Base-by-base conservation (phyloP, 2,113 vertebrate species). In the Cyphomyrus plagiostoma region DNA sequence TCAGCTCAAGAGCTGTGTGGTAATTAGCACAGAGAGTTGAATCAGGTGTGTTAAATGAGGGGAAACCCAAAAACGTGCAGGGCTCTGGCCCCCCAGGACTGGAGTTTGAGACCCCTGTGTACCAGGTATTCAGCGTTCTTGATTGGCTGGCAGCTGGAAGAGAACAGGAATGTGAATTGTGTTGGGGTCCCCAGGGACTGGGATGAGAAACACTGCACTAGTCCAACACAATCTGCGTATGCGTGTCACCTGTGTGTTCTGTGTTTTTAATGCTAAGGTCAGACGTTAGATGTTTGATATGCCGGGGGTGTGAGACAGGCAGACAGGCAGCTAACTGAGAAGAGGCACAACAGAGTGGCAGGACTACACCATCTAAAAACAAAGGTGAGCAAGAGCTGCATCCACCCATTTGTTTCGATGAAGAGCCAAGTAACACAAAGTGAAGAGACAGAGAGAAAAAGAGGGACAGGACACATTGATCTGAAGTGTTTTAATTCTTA, bases 401-500 rank as follows among this genome's bases (percentile, higher is more conserved):
- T 94, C 93, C 92, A 91, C 89, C 88, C 89, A 89, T 93, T 94
- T 95, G 92, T 94, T 94, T 93, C 91, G 90, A 91, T 91, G 88
- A 90, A 87, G 88, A 89, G 89, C 56, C 56, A 74, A 89, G 30
- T 85, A 66, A 92, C 89, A 91, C 80, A 92, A 77, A 92, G 89
- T 85, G 87, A 52, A 89, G 45, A 84, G 66, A 89, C 52, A 88
- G 91, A 88, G 91, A 95, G 91, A 80, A 39, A 92, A 93, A 86
- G 58, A 91, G 93, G 87, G 87, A 96, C 95, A 92, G 93, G 94
- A 97, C 95, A 97, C 93, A 96, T 94, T 95, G 92, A 96, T 95
- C 95, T 95, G 83, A 93, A 95, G 93, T 92, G 91, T 95, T 91
- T 95, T 93, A 94, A 92, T 96, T 93, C 96, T 97, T 97, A 97